Conservation (phyloP, 2,113 vertebrate species). For the Saimiri boliviensis region DNA sequence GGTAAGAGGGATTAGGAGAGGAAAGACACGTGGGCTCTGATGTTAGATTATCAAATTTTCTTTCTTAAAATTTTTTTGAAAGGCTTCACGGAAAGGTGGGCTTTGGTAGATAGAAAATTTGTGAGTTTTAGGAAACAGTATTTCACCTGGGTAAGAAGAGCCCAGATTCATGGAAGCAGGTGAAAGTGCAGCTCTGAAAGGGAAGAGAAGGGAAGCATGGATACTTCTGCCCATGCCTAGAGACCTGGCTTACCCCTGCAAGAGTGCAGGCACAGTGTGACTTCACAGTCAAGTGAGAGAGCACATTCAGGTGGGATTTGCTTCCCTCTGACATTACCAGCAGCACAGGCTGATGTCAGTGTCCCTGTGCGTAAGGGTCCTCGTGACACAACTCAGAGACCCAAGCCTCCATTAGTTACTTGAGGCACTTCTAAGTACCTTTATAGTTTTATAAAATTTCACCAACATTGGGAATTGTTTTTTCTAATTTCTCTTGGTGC, state of each 20-base stretch:
- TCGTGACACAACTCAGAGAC: fast-evolving
- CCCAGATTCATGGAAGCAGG: too few species aligned
- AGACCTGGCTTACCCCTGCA: too few species aligned
- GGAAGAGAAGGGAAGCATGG: too few species aligned
- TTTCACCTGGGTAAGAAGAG: background rate
- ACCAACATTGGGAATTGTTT: background rate
- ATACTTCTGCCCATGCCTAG: background rate
- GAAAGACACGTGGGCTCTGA: too few species aligned
- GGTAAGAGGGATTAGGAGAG: too few species aligned
- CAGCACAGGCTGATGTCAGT: fast-evolving
- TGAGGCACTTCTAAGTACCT: background rate
- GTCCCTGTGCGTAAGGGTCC: fast-evolving
- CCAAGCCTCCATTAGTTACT: background rate
- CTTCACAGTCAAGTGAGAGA: background rate
- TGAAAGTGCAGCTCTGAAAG: fast-evolving
- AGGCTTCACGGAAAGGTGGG: background rate
- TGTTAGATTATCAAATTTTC: too few species aligned
- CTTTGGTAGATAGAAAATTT: background rate
- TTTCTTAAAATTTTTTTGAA: background rate
- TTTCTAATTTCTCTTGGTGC: background rate
- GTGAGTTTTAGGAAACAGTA: background rate
- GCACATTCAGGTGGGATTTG: background rate
- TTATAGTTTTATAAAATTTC: background rate
- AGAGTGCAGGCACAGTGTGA: fast-evolving
- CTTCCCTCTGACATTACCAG: background rate